Evolutionary conservation across 1,140 invertebrate genomes (phyloP), one percentile per base, ranked within the genome.

Genomic region (Brachionus asplanchnoidis): DNA sequence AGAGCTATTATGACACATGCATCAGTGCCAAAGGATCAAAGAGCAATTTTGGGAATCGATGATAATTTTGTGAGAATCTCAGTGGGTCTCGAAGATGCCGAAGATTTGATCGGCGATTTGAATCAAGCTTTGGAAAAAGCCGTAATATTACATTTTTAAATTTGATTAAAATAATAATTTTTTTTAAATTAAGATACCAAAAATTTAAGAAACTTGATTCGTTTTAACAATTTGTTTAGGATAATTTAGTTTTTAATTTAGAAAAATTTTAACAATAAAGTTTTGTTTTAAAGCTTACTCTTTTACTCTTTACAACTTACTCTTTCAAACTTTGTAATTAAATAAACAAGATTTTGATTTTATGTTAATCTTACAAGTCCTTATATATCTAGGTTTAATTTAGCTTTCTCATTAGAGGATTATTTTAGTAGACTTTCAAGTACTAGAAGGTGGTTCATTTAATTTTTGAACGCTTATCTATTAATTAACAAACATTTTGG

Each of bases 41-140:
- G 95, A 86, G 90, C 88, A 23, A 88, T 91, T 50, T 91, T 98
- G 8, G 95, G 95, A 7, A 97, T 99, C 68, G 93, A 92, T 0
- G 94, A 98, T 88, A 93, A 93, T 40, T 90, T 99, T 1, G 93
- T 99, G 84, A 92, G 97, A 84, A 89, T 99, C 6, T 98, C 96
- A 0, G 93, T 98, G 50, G 97, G 97, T 5, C 90, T 98, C 7
- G 97, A 99, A 91, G 93, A 95, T 86, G 90, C 92, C 8, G 91
- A 94, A 46, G 97, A 98, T 91, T 91, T 99, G 11, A 92, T 98
- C 32, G 89, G 91, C n/a, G 97, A 99, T 91, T 87, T 99, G 5
- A 92, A 95, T 85, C 92, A 95, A 89, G 96, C 95, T 26, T 87
- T 92, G 5, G 17, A 65, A 65, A 44, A 42, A 65, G 79, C 79